Base-by-base conservation (phyloP, 2,797 vertebrate species). In the Intellagama lesueurii region DNA sequence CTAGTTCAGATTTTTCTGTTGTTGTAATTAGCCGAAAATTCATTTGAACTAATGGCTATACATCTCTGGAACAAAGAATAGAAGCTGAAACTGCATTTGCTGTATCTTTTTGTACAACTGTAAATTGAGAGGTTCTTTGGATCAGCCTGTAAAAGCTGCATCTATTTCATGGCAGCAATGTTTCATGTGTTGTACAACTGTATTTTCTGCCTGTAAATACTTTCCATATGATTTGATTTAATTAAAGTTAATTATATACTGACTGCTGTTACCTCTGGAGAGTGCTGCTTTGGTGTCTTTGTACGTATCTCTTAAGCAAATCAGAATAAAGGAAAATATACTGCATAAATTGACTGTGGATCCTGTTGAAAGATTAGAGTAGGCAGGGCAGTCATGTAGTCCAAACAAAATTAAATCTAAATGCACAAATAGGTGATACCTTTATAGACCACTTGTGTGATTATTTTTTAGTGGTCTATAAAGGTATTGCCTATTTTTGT, bases 181-280 rank as follows among this genome's bases (percentile, higher is more conserved):
- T 16, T 64, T 47, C n/a, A 40, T 86, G 70, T 26, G 81, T 64
- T 88, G 19, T 56, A 5, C 78, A 44, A 77, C 84, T 80, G 81
- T 90, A 82, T 90, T 19, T 89, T 88, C 82, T 11, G 0, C 68
- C 64, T 84, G 28, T 79, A 26, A 77, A 72, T 0, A 87, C 0
- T 90, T 92, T 81, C 30, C 69, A 5, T 75, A 24, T 5, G 30
- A 81, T 70, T 49, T 30, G 60, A 80, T 81, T 47, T 87, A n/a
- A 94, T 86, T 91, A 91, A 92, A 94, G 83, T 80, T 66, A 70
- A 24, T 81, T 17, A 47, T 77, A 90, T 28, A 69, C 72, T 22
- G 47, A 30, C 26, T 52, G 30, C 16, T 56, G 26, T 40, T 77
- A 35, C 3, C 49, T 89, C 60, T 83, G n/a, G 44, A 12, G 8